phyloP scores from a whole-genome alignment of 2,888 invertebrate species.

The Trichacis sp. region DNA sequence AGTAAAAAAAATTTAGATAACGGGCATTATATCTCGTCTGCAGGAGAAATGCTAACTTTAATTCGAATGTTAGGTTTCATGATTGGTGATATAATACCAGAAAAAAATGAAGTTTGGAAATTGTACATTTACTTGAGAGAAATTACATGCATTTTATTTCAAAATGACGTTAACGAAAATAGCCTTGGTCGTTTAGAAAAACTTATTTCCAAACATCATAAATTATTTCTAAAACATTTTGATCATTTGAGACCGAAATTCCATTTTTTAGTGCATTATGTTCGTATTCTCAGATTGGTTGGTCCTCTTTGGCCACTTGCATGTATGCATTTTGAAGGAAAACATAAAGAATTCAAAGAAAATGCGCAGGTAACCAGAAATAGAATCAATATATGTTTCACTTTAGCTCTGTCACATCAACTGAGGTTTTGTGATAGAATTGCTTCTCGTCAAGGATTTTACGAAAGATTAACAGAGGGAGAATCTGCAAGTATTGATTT shows the following conservation, averaged over 20 bases:
- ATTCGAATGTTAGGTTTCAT: constrained; percentile 21
- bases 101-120: constrained; percentile 20
- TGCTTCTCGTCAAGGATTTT: constrained; percentile 18
- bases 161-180: constrained; percentile 1
- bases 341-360: constrained; percentile 29
- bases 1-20: constrained; percentile 22
- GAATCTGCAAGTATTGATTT: neutral
- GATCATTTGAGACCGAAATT: constrained; percentile 28
- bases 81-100: constrained; percentile 30
- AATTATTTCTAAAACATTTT: constrained; percentile 24
- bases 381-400: constrained; percentile 26
- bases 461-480: constrained; percentile 20
- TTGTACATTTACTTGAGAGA: constrained; percentile 21
- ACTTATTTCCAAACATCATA: constrained; percentile 20
- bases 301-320: constrained; percentile 28
- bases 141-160: constrained; percentile 21
- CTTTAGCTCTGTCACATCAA: constrained; percentile 33
- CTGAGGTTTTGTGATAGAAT: constrained; percentile 21
- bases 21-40: constrained; percentile 22
- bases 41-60: constrained; percentile 31
- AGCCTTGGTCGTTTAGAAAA: constrained; percentile 6
- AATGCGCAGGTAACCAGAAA: constrained; percentile 13
- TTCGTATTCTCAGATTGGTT: constrained; percentile 23
- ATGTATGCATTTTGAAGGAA: constrained; percentile 31
- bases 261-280: constrained; percentile 36